Evolutionary conservation across 2,113 vertebrate species (phyloP).

Genomic region (Hippotragus niger): DNA sequence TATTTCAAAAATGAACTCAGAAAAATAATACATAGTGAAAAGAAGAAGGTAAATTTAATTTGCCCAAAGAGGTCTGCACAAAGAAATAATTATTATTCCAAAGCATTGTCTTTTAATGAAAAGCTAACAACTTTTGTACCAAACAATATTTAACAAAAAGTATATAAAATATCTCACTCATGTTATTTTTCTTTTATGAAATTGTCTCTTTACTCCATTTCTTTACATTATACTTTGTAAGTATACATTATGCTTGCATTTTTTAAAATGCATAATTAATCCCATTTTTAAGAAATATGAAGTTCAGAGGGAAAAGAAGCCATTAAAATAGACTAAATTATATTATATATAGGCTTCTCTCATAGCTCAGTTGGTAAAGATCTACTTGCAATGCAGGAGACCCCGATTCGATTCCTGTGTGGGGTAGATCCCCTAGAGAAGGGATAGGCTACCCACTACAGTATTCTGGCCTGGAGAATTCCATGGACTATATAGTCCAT

Average conservation of each 20-base stretch:
- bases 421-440: neutral
- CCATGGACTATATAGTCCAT: too few relatives aligned
- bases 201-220: neutral
- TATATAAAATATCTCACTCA: neutral
- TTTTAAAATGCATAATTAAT: neutral
- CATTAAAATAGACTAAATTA: neutral
- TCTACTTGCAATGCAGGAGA: neutral
- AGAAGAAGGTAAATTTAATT: neutral
- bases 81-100: neutral
- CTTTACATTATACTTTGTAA: neutral
- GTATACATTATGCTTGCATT: neutral
- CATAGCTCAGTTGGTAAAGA: neutral
- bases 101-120: neutral
- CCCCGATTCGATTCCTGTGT: rapidly evolving
- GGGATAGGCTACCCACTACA: neutral
- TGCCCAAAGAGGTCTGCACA: neutral
- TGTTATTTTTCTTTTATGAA: neutral
- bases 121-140: neutral
- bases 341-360: neutral
- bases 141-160: neutral
- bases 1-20: neutral
- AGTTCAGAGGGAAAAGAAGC: neutral
- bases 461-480: too few relatives aligned
- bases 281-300: neutral
- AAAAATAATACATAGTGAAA: neutral